Percentiles rank a stretch among this genome's conserved stretches.
phyloP scores from a whole-genome alignment of 2,113 vertebrate genomes.

The Chaetorhynchus papuensis region DNA sequence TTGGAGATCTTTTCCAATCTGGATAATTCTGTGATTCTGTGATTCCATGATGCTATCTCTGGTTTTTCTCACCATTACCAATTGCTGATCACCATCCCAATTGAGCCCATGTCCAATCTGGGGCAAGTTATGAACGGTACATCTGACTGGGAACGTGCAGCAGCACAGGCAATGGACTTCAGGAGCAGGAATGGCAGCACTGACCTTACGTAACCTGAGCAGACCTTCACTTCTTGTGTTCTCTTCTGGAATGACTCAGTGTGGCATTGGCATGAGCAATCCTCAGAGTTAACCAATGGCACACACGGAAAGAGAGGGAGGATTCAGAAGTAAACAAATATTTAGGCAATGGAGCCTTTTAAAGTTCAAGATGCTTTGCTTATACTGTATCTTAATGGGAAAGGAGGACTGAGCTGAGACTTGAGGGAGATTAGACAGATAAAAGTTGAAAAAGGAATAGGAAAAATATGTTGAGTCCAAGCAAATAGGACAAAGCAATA shows the following conservation, averaged over 20 bases:
- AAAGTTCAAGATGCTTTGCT: conserved; percentile 27
- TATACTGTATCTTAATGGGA: background rate
- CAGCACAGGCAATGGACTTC: background rate
- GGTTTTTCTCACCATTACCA: background rate
- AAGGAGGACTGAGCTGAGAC: background rate
- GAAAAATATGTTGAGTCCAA: background rate
- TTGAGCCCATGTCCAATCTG: background rate
- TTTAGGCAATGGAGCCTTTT: background rate
- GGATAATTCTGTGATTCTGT: background rate
- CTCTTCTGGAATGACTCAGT: conserved; percentile 16
- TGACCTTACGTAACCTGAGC: background rate
- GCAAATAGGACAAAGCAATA: background rate
- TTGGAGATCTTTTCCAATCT: background rate
- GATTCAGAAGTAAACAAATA: conserved; percentile 49
- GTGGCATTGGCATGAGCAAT: background rate
- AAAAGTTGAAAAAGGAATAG: background rate
- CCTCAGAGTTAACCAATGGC: background rate
- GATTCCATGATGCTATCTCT: background rate
- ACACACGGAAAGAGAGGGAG: background rate
- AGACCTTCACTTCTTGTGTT: background rate
- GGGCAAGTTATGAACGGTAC: background rate
- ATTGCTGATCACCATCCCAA: background rate
- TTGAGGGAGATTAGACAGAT: background rate
- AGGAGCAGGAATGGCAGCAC: background rate
- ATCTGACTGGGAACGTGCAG: background rate